A percentile compares a stretch with the other conserved stretches of the same genome.
phyloP scores from a whole-genome alignment of 1,140 invertebrate genomes.

The Drosophila nigromelanica region DNA sequence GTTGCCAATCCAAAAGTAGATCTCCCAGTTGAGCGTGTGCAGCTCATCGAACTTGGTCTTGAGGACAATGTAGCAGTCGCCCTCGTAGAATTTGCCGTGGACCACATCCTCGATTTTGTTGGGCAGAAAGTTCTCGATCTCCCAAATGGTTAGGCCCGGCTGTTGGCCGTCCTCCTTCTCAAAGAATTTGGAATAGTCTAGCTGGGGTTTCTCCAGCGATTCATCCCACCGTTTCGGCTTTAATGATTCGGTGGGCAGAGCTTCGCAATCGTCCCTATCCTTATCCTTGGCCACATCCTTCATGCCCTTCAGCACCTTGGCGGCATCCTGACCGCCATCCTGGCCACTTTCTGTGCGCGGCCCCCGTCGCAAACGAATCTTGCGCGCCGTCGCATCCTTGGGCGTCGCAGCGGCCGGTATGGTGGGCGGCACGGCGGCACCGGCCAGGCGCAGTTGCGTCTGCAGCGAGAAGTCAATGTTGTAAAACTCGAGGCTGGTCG shows the following conservation, averaged over 20 bases:
- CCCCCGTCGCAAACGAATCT: constrained; percentile 92
- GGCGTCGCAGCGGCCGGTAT: constrained; percentile 85
- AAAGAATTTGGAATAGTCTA: constrained; percentile 99
- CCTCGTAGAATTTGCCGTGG: constrained; percentile 99
- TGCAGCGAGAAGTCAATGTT: constrained; percentile 99
- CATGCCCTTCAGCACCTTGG: constrained; percentile 98
- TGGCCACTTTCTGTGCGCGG: constrained; percentile 90
- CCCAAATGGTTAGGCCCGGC: constrained; percentile 95
- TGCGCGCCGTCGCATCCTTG: constrained; percentile 96
- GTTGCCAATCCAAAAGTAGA: constrained; percentile 99
- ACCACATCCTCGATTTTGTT: constrained; percentile 95
- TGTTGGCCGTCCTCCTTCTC: constrained; percentile 98
- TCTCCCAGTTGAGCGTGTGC: constrained; percentile 95
- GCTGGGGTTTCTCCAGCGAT: constrained; percentile 95
- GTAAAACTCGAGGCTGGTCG: constrained; percentile 96
- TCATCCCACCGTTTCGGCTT: constrained; percentile 97
- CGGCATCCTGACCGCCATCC: constrained; percentile 88
- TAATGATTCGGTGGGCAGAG: constrained; percentile 64
- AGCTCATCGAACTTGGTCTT: constrained; percentile 95
- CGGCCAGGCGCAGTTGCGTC: constrained; percentile 96
- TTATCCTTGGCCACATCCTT: constrained; percentile 96
- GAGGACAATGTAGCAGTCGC: constrained; percentile 99
- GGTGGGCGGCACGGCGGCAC: constrained; percentile 92
- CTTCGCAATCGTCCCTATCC: constrained; percentile 56
- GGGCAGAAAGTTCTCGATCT: constrained; percentile 99